phyloP scores from a whole-genome alignment of 2,797 vertebrate genomes.

The Alauda arvensis region DNA sequence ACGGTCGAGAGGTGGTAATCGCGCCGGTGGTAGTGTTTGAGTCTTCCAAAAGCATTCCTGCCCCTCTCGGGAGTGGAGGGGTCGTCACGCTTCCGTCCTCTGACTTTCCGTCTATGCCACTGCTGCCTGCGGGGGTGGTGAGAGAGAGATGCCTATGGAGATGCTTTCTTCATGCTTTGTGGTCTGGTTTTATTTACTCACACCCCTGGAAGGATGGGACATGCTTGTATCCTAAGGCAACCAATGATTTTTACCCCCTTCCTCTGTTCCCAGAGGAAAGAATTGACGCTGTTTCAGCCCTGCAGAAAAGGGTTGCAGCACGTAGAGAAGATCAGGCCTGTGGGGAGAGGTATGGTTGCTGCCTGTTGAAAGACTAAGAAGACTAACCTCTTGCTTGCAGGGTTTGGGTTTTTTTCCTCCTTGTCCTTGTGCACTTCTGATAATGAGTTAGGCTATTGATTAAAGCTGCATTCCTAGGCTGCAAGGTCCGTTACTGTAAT shows the following conservation, averaged over 20 bases:
- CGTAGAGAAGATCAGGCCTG: background rate
- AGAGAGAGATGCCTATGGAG: background rate
- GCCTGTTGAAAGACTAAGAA: background rate
- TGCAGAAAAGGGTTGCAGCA: background rate
- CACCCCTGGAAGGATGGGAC: background rate
- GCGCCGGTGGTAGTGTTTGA: conserved; percentile 28
- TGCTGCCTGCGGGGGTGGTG: background rate
- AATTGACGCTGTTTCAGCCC: background rate
- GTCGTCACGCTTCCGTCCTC: background rate
- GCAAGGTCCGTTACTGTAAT: background rate
- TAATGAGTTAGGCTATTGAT: background rate
- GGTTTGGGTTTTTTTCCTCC: background rate
- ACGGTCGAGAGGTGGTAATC: conserved; percentile 28
- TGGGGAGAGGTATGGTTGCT: background rate
- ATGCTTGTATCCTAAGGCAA: background rate
- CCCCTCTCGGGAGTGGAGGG: background rate
- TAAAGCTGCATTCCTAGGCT: background rate
- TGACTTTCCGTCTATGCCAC: background rate
- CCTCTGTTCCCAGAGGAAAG: background rate
- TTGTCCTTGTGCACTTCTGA: background rate
- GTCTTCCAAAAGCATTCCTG: background rate
- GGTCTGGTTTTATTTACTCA: background rate
- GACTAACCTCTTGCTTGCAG: no score
- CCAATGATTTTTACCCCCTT: background rate
- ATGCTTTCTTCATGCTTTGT: background rate